These are phyloP conservation scores for Limnephilus marmoratus DNA, from an alignment of 2,888 invertebrate species.

Conservation along the genomic window DNA sequence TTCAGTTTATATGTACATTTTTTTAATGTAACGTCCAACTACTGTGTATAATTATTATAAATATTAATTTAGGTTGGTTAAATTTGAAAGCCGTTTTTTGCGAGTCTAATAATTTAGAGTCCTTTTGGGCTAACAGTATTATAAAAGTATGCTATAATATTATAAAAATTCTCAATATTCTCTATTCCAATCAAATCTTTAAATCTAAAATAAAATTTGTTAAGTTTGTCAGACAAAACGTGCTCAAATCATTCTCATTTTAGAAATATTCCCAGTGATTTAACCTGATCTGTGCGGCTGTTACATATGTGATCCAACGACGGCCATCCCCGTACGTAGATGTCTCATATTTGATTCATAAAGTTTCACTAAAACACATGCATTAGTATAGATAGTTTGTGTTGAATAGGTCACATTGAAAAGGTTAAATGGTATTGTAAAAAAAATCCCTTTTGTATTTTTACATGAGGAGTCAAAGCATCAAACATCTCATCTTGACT, in stretches of 20 bases:
- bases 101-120: background rate
- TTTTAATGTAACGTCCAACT: background rate
- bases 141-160: background rate
- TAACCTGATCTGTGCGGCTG: too few species aligned
- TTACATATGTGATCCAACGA: too few species aligned
- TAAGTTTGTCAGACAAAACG: background rate
- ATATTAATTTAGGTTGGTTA: background rate
- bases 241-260: background rate
- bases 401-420: too few species aligned
- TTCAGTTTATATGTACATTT: background rate
- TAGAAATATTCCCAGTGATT: background rate
- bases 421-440: too few species aligned
- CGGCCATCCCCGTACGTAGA: too few species aligned
- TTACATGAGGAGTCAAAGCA: background rate
- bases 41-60: background rate
- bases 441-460: background rate
- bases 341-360: too few species aligned
- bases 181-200: background rate
- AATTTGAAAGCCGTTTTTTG: background rate
- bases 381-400: too few species aligned
- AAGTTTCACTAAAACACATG: too few species aligned
- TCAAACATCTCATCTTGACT: background rate
- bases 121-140: conserved; percentile 14
- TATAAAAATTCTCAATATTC: background rate
- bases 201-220: background rate